Evolutionary conservation across 2,797 vertebrate genomes (phyloP).

Genomic region (Gymnoscopelus braueri): DNA sequence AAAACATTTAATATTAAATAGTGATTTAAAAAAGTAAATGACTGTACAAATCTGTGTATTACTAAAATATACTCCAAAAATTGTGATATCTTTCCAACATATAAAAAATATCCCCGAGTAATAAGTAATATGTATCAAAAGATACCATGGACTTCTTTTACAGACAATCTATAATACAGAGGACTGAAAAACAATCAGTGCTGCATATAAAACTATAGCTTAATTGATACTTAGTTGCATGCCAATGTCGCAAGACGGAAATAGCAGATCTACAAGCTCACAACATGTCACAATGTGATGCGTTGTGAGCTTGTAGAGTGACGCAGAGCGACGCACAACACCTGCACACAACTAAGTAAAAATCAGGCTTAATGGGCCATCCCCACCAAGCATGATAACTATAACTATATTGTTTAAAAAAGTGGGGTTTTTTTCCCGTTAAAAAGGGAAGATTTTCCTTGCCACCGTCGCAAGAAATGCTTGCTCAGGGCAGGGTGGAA

Average conservation of each 20-base stretch:
- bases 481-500: too few relatives aligned
- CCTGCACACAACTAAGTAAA: background rate
- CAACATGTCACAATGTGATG: too few relatives aligned
- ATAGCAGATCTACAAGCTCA: too few relatives aligned
- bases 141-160: constrained; percentile 47
- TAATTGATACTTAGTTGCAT: too few relatives aligned
- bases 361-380: too few relatives aligned
- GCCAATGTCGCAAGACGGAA: too few relatives aligned
- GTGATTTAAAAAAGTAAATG: constrained; percentile 78
- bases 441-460: too few relatives aligned
- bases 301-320: too few relatives aligned
- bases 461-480: too few relatives aligned
- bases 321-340: background rate
- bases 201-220: constrained; percentile 39
- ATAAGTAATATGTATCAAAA: constrained; percentile 51
- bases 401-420: too few relatives aligned
- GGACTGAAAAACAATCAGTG: constrained; percentile 51
- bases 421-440: too few relatives aligned
- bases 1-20: constrained; percentile 58
- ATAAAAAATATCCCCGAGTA: constrained; percentile 78
- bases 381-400: too few relatives aligned
- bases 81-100: constrained; percentile 55
- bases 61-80: constrained; percentile 80
- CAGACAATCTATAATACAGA: constrained; percentile 55
- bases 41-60: constrained; percentile 77